Evolutionary conservation across 2,113 vertebrate species (phyloP), one percentile per base, ranked within the genome.

Genomic region (Rostratula benghalensis): DNA sequence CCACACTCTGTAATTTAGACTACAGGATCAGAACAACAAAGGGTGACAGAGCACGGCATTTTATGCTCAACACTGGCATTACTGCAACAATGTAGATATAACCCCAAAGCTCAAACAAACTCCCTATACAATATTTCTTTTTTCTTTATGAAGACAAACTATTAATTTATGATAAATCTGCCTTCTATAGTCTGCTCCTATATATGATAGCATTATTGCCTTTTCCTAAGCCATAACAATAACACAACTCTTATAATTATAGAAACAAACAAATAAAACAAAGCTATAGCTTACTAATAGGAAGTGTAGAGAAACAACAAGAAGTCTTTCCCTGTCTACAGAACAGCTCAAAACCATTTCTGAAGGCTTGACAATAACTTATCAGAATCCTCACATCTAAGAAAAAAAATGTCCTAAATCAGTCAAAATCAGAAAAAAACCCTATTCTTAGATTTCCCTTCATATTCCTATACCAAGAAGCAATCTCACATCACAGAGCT

Each of bases 31-130:
- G 78, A 83, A 74, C 6, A 10, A 56, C 21, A 67, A 63, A 70
- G 24, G 4, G 6, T 45, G 24, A 56, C 23, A 35, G 79, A 85
- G 16, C 8, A 3, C 37, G 9, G 21, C 9, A 28, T 54, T 86
- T 83, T 17, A 25, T 23, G 48, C 25, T 54, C 20, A 45, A 57
- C 12, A 15, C 7, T 61, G 7, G 6, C 24, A 69, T 45, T 65
- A 57, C 16, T 27, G 2, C 63, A 88, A 8, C 35, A 53, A 41
- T 0, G 0, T 10, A 22, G 7, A 4, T 56, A 41, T 16, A 67
- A 59, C 5, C 4, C 8, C 28, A 51, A 77, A 74, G 7, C 10
- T 65, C 30, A 48, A 27, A 41, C 10, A 45, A 13, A 48, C 14
- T 65, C 18, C 4, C 10, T 64, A 25, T 6, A 13, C 5, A 79